Conservation (phyloP, 2,113 vertebrate genomes). For the Heptranchias perlo region DNA sequence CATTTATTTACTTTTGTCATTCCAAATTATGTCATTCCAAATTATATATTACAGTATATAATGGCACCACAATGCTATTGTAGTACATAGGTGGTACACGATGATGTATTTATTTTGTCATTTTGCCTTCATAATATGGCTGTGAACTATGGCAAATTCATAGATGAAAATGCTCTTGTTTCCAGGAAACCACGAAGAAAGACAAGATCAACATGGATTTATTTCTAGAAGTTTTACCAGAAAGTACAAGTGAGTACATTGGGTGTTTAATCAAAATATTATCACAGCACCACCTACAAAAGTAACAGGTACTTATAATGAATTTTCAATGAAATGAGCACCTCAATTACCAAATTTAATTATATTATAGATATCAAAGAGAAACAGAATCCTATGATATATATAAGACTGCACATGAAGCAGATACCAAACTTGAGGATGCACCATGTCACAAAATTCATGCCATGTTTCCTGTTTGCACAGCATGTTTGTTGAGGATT, state of each 20-base stretch:
- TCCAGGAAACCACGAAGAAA: constrained; percentile 62
- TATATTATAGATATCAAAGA: neutral
- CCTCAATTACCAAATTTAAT: neutral
- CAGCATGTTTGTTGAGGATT: neutral
- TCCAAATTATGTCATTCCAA: too few species aligned
- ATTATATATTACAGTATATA: too few species aligned
- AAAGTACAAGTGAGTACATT: constrained; percentile 60
- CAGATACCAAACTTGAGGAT: neutral
- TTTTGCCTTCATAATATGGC: neutral
- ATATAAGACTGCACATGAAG: neutral
- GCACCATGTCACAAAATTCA: neutral
- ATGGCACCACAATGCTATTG: too few species aligned
- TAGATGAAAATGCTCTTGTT: constrained; percentile 42
- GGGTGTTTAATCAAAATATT: neutral
- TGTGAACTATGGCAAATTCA: neutral
- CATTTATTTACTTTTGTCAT: too few species aligned
- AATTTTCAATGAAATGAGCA: neutral
- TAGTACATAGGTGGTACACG: too few species aligned
- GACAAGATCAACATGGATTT: constrained; percentile 59
- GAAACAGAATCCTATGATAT: neutral
- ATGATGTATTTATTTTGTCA: neutral
- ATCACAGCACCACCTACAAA: too few species aligned
- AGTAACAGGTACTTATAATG: too few species aligned
- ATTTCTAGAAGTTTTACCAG: constrained; percentile 60
- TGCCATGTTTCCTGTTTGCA: neutral